Evolutionary conservation across 2,113 vertebrate species (phyloP).

Genomic region (Nycticorax nycticorax): DNA sequence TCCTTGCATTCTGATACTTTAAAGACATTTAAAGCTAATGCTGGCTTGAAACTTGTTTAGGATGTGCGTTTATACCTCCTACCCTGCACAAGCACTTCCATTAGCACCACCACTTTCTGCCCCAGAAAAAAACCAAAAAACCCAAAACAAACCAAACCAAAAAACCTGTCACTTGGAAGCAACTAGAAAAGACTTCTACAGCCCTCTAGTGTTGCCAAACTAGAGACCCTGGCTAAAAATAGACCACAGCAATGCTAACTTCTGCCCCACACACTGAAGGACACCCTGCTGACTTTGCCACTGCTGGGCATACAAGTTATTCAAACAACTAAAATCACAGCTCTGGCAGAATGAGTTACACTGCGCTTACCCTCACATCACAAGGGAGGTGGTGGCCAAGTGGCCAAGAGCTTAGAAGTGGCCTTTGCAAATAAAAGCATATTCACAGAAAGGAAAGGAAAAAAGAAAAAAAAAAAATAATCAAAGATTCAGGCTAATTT

Average conservation of each 20-base stretch:
- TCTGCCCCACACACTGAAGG: background rate
- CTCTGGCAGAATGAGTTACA: background rate
- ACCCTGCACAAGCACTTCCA: background rate
- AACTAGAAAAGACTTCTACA: slow-evolving; percentile 68
- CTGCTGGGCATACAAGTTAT: background rate
- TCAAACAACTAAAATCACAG: slow-evolving; percentile 2
- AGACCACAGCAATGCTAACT: background rate
- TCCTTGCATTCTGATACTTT: background rate
- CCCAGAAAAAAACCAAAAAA: background rate
- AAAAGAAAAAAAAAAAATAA: background rate
- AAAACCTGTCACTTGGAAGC: background rate
- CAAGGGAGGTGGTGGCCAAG: background rate
- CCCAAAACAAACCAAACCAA: rapidly evolving
- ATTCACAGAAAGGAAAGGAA: slow-evolving; percentile 14
- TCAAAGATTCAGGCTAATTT: slow-evolving; percentile 41
- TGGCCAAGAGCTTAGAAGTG: slow-evolving; percentile 14
- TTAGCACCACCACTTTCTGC: background rate
- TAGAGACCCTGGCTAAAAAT: slow-evolving; percentile 29
- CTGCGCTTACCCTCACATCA: background rate
- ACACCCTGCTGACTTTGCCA: background rate
- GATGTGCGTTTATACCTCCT: background rate
- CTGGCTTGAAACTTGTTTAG: background rate
- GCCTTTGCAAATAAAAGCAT: slow-evolving; percentile 5
- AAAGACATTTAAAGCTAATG: background rate
- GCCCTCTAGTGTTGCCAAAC: slow-evolving; percentile 75